These are phyloP conservation scores for Alentia gelatinosa DNA, from an alignment of 2,888 invertebrate genomes.

Conservation along the genomic window DNA sequence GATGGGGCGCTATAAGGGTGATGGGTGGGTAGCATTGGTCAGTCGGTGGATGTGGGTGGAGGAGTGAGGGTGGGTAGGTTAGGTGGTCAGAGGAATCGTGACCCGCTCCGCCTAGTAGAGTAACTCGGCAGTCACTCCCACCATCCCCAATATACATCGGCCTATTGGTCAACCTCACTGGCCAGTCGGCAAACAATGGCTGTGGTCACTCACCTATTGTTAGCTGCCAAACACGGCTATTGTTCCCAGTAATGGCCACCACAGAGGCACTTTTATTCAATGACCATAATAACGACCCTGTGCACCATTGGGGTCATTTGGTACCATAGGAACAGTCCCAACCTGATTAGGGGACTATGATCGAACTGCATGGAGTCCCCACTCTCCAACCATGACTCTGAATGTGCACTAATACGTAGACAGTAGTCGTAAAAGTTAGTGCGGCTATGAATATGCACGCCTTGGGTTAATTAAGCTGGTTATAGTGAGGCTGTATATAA, in stretches of 20 bases:
- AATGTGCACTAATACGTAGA: not conserved
- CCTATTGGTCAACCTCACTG: not conserved
- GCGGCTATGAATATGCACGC: not conserved
- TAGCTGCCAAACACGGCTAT: not conserved
- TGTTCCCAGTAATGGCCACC: not conserved
- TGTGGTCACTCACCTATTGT: slow-evolving; percentile 12
- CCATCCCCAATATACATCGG: not conserved
- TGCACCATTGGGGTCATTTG: not conserved
- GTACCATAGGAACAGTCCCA: not conserved
- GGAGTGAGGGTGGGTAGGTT: not conserved
- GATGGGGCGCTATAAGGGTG: no score
- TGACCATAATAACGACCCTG: slow-evolving; percentile 44
- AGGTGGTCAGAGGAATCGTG: not conserved
- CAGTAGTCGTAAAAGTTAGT: not conserved
- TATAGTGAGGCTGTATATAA: not conserved
- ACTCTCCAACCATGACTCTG: not conserved
- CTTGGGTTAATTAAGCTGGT: not conserved
- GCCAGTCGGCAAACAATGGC: not conserved
- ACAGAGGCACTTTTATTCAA: slow-evolving; percentile 11
- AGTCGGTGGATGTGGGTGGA: not conserved
- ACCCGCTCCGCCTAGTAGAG: not conserved
- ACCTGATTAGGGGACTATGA: not conserved
- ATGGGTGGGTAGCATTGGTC: no score
- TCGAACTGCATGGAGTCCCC: not conserved
- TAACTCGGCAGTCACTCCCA: not conserved